These are phyloP conservation scores for Ochropleura leucogaster DNA, from an alignment of 2,888 invertebrate genomes.

Conservation along the genomic window DNA sequence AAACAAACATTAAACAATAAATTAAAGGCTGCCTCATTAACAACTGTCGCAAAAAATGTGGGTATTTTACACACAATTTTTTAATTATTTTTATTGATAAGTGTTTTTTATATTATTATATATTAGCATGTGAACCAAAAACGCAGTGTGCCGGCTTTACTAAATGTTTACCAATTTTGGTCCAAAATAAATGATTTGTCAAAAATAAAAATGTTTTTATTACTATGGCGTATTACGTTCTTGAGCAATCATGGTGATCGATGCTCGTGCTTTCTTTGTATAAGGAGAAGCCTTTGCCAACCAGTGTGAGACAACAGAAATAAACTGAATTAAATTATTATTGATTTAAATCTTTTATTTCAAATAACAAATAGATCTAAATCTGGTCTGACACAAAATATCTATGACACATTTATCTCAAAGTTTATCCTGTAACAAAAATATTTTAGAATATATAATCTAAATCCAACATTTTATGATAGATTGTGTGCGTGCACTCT, in stretches of 20 bases:
- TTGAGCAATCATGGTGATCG: neutral
- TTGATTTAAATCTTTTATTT: neutral
- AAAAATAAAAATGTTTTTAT: too few relatives aligned
- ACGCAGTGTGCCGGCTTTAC: too few relatives aligned
- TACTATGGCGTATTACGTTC: neutral
- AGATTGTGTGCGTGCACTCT: conserved; percentile 54
- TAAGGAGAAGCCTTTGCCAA: neutral
- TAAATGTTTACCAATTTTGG: too few relatives aligned
- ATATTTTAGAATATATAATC: conserved; percentile 38
- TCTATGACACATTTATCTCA: neutral
- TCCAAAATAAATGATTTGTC: too few relatives aligned
- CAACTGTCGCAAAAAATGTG: too few relatives aligned
- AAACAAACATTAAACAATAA: too few relatives aligned
- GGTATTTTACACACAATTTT: too few relatives aligned
- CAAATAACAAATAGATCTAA: too few relatives aligned
- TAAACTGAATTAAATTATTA: neutral
- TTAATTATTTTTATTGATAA: too few relatives aligned
- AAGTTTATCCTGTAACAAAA: conserved; percentile 5
- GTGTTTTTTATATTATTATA: too few relatives aligned
- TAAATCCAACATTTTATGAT: conserved; percentile 25
- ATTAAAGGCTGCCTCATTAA: too few relatives aligned
- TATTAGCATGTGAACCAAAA: too few relatives aligned
- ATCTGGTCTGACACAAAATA: neutral
- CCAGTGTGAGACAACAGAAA: neutral
- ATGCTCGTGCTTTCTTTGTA: neutral